Conservation (phyloP, 1,140 invertebrate genomes). For the Diabrotica virgifera region DNA sequence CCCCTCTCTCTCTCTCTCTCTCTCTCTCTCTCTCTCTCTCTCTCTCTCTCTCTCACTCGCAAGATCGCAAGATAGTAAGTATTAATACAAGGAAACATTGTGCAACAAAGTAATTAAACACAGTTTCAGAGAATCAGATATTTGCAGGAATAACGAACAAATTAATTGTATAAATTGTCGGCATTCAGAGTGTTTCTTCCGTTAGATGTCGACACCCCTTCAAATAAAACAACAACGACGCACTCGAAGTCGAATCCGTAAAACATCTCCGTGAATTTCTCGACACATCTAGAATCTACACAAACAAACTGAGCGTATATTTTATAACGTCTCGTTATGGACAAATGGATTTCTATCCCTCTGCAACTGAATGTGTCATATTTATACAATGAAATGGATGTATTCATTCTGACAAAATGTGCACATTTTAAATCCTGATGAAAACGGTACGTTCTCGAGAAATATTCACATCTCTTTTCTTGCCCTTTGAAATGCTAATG, state of each 20-base stretch:
- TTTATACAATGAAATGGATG: slow-evolving; percentile 7
- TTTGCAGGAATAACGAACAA: too few relatives aligned
- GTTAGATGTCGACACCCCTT: background rate
- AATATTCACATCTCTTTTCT: background rate
- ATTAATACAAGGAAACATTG: too few relatives aligned
- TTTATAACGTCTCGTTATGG: slow-evolving; percentile 9
- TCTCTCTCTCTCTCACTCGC: too few relatives aligned
- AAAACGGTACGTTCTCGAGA: background rate
- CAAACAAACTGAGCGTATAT: slow-evolving; percentile 6
- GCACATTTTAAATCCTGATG: background rate
- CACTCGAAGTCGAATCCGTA: slow-evolving; percentile 6
- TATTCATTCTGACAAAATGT: background rate
- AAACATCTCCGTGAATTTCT: slow-evolving; percentile 8
- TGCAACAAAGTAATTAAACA: too few relatives aligned
- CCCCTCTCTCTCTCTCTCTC: too few relatives aligned
- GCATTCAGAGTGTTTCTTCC: too few relatives aligned
- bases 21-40: too few relatives aligned
- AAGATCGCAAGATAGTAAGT: too few relatives aligned
- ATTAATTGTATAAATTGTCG: too few relatives aligned
- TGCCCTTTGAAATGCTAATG: background rate
- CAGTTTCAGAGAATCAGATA: too few relatives aligned
- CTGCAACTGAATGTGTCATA: slow-evolving; percentile 9
- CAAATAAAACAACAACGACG: background rate
- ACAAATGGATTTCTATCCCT: background rate
- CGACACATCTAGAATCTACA: background rate